A percentile compares a stretch with the other conserved stretches of the same genome.
Evolutionary conservation across 2,888 invertebrate genomes (phyloP).

Genomic region (Emmelina monodactyla): DNA sequence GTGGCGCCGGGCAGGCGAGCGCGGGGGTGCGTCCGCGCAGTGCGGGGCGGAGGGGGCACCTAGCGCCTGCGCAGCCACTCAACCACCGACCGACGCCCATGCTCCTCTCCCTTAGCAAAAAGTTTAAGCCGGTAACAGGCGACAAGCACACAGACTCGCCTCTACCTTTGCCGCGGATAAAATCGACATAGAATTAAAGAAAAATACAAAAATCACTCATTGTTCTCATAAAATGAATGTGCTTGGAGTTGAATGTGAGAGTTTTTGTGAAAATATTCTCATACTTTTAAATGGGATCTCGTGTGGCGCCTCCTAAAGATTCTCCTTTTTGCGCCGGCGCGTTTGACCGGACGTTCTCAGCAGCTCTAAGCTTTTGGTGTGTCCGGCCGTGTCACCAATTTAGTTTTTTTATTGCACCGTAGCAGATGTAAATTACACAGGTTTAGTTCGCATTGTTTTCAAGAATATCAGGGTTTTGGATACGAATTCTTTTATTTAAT

Average conservation of each 20-base stretch:
- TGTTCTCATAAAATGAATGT: slow-evolving; percentile 68
- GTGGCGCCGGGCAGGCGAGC: slow-evolving; percentile 35
- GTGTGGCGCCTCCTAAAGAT: slow-evolving; percentile 66
- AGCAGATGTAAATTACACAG: slow-evolving; percentile 59
- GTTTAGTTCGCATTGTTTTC: slow-evolving; percentile 54
- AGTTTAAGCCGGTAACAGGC: slow-evolving; percentile 57
- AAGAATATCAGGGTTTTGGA: slow-evolving; percentile 23
- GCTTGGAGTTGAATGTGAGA: slow-evolving; percentile 63
- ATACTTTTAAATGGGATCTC: slow-evolving; percentile 65
- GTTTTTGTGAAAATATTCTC: slow-evolving; percentile 66
- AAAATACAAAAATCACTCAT: slow-evolving; percentile 67
- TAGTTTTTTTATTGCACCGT: slow-evolving; percentile 46
- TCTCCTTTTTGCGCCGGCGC: slow-evolving; percentile 60
- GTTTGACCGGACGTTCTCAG: slow-evolving; percentile 33
- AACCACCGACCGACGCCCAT: slow-evolving; percentile 50
- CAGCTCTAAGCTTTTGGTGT: slow-evolving; percentile 55
- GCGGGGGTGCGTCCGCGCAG: slow-evolving; percentile 21
- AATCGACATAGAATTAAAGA: slow-evolving; percentile 66
- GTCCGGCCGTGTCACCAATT: slow-evolving; percentile 55
- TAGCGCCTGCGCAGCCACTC: slow-evolving; percentile 38
- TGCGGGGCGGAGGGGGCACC: slow-evolving; percentile 22
- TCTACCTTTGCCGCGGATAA: slow-evolving; percentile 56
- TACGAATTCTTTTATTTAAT: slow-evolving; percentile 23
- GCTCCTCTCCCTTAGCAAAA: slow-evolving; percentile 46
- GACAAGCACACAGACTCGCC: slow-evolving; percentile 55